Conservation (phyloP, 2,797 vertebrate genomes). For the Notamacropus eugenii region DNA sequence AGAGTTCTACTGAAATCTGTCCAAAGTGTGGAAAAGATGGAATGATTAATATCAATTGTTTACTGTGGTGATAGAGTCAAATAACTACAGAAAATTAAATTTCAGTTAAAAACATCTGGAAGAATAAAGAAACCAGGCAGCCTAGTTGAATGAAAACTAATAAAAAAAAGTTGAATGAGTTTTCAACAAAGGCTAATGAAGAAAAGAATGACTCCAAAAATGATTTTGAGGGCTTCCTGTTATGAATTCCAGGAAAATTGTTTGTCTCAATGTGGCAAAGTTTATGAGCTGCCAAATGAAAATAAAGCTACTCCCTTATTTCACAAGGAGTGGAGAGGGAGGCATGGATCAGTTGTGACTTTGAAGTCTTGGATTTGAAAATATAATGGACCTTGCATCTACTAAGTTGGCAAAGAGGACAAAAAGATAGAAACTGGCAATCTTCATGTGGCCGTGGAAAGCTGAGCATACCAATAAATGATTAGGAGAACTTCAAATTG, state of each 20-base stretch:
- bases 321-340: background rate
- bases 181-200: background rate
- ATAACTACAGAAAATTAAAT: conserved; percentile 3
- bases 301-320: background rate
- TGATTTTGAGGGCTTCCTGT: background rate
- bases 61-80: conserved; percentile 5
- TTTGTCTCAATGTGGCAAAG: conserved; percentile 31
- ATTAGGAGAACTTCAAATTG: background rate
- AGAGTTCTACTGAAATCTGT: conserved; percentile 25
- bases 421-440: background rate
- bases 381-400: background rate
- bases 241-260: background rate
- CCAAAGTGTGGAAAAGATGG: background rate
- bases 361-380: conserved; percentile 9
- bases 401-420: background rate
- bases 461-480: background rate
- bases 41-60: conserved; percentile 21
- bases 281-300: conserved; percentile 31
- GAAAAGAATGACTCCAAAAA: background rate
- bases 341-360: background rate
- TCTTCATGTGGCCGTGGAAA: background rate
- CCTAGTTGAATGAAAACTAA: background rate
- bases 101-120: conserved; percentile 64
- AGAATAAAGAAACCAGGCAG: background rate
- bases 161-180: background rate